These are phyloP conservation scores for Palythoa grandiflora DNA, from an alignment of 92 coral and sea anemone genomes.

Conservation along the genomic window DNA sequence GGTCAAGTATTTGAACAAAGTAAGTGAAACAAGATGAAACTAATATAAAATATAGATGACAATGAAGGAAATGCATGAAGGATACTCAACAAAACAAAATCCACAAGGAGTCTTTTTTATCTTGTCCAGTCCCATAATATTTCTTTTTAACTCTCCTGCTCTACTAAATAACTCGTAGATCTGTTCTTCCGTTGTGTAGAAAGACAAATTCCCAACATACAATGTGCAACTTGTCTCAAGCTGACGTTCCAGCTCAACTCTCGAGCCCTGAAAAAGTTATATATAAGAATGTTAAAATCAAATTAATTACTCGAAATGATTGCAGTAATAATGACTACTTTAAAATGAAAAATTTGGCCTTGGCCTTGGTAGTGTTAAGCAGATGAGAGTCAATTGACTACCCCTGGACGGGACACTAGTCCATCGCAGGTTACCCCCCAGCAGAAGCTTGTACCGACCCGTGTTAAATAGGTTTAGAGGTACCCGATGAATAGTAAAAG, in stretches of 20 bases:
- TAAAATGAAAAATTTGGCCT: too few relatives aligned
- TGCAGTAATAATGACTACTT: neutral
- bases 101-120: slow-evolving; percentile 96
- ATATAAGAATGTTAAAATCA: too few relatives aligned
- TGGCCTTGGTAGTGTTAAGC: too few relatives aligned
- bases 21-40: too few relatives aligned
- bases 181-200: slow-evolving; percentile 98
- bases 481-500: too few relatives aligned
- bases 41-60: too few relatives aligned
- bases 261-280: slow-evolving; percentile 67
- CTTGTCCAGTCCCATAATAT: slow-evolving; percentile 94
- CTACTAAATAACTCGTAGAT: slow-evolving; percentile 90
- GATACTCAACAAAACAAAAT: slow-evolving; percentile 99
- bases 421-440: too few relatives aligned
- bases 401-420: too few relatives aligned
- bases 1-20: too few relatives aligned
- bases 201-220: slow-evolving; percentile 94
- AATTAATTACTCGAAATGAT: neutral
- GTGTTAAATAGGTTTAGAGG: too few relatives aligned
- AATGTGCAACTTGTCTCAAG: slow-evolving; percentile 78
- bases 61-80: slow-evolving; percentile 37
- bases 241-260: slow-evolving; percentile 72
- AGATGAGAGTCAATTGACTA: too few relatives aligned
- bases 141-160: slow-evolving; percentile 90
- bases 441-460: too few relatives aligned